These are phyloP conservation scores for Enoplosus armatus DNA, from an alignment of 2,797 vertebrate species.

Conservation along the genomic window DNA sequence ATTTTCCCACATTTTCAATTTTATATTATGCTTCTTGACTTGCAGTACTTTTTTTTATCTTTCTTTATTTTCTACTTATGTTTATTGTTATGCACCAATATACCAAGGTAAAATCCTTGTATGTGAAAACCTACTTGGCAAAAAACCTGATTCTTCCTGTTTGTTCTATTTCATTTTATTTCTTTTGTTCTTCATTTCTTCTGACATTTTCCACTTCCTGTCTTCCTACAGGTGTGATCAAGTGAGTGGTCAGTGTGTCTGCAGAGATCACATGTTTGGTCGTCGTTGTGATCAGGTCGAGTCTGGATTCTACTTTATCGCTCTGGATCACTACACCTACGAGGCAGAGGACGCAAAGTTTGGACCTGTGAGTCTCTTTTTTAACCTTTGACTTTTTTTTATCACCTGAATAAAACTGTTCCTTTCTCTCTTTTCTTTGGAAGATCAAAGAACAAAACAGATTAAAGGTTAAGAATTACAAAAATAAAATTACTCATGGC, in stretches of 20 bases:
- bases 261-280: constrained; percentile 93
- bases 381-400: not conserved
- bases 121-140: too few species aligned
- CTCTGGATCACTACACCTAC: constrained; percentile 96
- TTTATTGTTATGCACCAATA: too few species aligned
- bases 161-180: not conserved
- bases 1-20: too few species aligned
- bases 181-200: not conserved
- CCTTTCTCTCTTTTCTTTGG: not conserved
- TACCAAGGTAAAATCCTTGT: too few species aligned
- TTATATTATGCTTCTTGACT: too few species aligned
- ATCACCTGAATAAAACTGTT: not conserved
- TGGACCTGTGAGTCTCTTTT: constrained; percentile 90
- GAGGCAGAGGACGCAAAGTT: constrained; percentile 93
- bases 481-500: not conserved
- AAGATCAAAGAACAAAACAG: not conserved
- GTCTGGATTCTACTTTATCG: constrained; percentile 95
- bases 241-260: constrained; percentile 92
- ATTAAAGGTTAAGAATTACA: not conserved
- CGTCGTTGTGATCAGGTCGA: constrained; percentile 94
- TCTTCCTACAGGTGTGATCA: constrained; percentile 74
- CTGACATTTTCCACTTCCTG: constrained; percentile 3
- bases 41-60: too few species aligned
- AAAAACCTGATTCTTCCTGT: too few species aligned
- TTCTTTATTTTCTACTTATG: too few species aligned